phyloP scores from a whole-genome alignment of 2,797 vertebrate species.

The Cryptoblepharus egeriae region DNA sequence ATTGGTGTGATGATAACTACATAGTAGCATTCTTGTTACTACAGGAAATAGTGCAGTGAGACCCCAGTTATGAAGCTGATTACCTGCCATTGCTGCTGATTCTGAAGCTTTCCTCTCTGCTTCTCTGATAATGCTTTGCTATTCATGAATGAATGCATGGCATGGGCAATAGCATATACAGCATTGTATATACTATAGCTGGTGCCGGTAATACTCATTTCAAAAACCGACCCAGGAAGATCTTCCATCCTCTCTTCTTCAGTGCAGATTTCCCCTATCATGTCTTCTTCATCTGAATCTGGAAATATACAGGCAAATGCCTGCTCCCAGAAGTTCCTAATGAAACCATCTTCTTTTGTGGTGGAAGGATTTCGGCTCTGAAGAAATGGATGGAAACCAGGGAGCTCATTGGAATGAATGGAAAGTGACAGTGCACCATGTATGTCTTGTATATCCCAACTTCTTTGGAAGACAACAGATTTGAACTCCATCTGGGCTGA shows the following conservation, averaged over 20 bases:
- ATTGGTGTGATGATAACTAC: too few species aligned
- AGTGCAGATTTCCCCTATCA: not conserved
- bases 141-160: too few species aligned
- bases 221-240: not conserved
- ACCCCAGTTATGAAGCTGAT: too few species aligned
- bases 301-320: not conserved
- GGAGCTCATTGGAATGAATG: not conserved
- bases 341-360: not conserved
- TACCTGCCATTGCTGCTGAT: not conserved
- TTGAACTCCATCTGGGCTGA: not conserved
- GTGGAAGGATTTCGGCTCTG: not conserved
- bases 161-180: not conserved
- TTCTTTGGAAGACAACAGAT: not conserved
- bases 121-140: not conserved
- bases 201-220: not conserved
- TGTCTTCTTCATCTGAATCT: too few species aligned
- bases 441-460: not conserved
- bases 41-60: too few species aligned
- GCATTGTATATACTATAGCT: slow-evolving; percentile 1
- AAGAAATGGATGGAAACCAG: not conserved
- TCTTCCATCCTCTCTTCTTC: not conserved
- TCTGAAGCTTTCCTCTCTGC: not conserved
- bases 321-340: not conserved
- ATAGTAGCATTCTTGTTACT: too few species aligned
- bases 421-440: not conserved